phyloP scores from a whole-genome alignment of 2,888 invertebrate species.

The Parapristionchus giblindavisi region DNA sequence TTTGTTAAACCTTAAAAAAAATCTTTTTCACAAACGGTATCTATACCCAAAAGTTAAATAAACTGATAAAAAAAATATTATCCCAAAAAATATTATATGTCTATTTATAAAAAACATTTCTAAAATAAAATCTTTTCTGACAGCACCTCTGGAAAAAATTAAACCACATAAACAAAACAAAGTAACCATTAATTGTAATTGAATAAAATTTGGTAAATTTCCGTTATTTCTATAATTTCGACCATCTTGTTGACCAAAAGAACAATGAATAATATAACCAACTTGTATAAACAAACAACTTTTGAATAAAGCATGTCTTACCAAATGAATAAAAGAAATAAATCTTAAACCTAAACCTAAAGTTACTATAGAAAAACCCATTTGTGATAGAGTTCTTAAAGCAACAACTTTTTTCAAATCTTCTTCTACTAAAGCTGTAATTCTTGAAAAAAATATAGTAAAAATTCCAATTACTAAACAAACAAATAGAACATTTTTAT shows the following conservation, averaged over 20 bases:
- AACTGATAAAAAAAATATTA: conserved; percentile 56
- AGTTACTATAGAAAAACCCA: conserved; percentile 56
- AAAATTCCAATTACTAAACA: conserved; percentile 72
- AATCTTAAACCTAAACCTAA: conserved; percentile 65
- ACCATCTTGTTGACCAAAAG: conserved; percentile 60
- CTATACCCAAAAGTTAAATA: conserved; percentile 60
- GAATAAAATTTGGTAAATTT: conserved; percentile 54
- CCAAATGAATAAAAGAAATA: conserved; percentile 62
- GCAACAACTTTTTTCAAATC: conserved; percentile 59
- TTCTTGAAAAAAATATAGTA: conserved; percentile 57
- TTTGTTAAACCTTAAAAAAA: conserved; percentile 55
- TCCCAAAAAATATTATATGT: conserved; percentile 49
- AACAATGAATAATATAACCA: conserved; percentile 60
- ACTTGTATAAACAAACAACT: conserved; percentile 59
- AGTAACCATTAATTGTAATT: conserved; percentile 53
- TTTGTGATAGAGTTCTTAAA: conserved; percentile 57
- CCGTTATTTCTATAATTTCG: conserved; percentile 57
- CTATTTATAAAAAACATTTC: conserved; percentile 54
- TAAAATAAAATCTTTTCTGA: conserved; percentile 61
- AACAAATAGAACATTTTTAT: conserved; percentile 79
- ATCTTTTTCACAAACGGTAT: conserved; percentile 57
- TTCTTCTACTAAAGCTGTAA: conserved; percentile 53
- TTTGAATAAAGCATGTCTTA: conserved; percentile 60
- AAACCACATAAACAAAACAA: conserved; percentile 60
- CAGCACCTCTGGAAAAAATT: conserved; percentile 56